Percentiles rank a stretch among this genome's conserved stretches.
Conservation (phyloP, 2,797 vertebrate genomes). For the Perodicticus potto region DNA sequence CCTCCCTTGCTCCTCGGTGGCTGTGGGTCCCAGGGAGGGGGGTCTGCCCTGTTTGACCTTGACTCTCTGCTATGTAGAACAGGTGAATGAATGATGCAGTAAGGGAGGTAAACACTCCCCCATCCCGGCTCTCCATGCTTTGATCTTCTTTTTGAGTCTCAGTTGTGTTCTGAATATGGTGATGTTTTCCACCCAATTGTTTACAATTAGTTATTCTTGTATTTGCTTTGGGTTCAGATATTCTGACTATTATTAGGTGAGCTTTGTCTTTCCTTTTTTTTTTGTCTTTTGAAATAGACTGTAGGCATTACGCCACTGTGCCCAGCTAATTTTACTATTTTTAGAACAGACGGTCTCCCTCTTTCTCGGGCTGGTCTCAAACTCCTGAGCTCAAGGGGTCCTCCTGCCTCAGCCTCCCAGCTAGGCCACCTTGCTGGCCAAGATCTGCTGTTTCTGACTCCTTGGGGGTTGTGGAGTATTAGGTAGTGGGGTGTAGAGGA, state of each 20-base stretch:
- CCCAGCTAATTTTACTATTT: too few species aligned
- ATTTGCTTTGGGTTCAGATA: not conserved
- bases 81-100: not conserved
- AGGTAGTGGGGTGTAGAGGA: not conserved
- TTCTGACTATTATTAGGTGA: not conserved
- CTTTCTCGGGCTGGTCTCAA: too few species aligned
- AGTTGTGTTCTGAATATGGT: not conserved
- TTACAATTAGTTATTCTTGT: not conserved
- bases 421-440: too few species aligned
- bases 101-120: rapidly evolving
- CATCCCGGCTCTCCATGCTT: not conserved
- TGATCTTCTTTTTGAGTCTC: not conserved
- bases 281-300: too few species aligned
- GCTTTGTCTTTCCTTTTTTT: not conserved
- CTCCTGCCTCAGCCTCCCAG: too few species aligned
- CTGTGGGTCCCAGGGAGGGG: not conserved
- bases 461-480: not conserved
- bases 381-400: too few species aligned
- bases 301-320: too few species aligned
- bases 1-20: not conserved
- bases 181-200: not conserved
- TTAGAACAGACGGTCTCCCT: too few species aligned
- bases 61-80: not conserved
- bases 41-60: not conserved
- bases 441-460: not conserved